Conservation (phyloP, 2,797 vertebrate species). For the Syndactyla subalaris region DNA sequence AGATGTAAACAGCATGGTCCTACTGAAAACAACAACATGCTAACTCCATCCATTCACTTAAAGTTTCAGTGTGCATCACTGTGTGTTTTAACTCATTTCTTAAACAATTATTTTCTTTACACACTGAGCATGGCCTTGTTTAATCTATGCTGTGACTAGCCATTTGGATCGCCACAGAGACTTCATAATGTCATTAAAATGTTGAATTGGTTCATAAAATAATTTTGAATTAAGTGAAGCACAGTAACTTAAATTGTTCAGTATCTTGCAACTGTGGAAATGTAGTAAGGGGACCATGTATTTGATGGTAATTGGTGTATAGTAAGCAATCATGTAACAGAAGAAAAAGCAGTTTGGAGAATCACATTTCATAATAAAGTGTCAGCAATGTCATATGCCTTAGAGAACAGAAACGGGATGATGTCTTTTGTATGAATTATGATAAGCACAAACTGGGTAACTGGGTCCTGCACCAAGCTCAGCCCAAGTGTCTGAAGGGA, state of each 20-base stretch:
- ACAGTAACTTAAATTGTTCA: constrained; percentile 53
- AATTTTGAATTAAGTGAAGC: constrained; percentile 67
- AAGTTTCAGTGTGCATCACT: not conserved
- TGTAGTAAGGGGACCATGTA: not conserved
- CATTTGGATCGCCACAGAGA: constrained; percentile 42
- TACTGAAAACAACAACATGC: not conserved
- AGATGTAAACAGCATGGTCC: not conserved
- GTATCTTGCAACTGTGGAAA: constrained; percentile 41
- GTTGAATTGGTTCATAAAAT: constrained; percentile 63
- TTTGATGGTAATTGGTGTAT: constrained; percentile 47
- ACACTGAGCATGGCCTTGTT: not conserved
- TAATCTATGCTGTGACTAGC: constrained; percentile 12
- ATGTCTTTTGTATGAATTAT: not conserved
- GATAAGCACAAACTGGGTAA: not conserved
- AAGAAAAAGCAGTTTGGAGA: not conserved
- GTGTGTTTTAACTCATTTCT: not conserved
- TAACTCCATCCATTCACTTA: not conserved
- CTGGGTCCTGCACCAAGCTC: not conserved
- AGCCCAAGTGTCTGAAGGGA: not conserved
- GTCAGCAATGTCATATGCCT: not conserved
- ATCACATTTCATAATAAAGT: constrained; percentile 3
- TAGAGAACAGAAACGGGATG: not conserved
- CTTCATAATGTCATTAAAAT: constrained; percentile 65
- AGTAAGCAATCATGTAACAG: constrained; percentile 27
- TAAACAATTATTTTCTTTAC: constrained; percentile 47